Base-by-base conservation (phyloP, 2,888 invertebrate genomes). In the Bibio marci region DNA sequence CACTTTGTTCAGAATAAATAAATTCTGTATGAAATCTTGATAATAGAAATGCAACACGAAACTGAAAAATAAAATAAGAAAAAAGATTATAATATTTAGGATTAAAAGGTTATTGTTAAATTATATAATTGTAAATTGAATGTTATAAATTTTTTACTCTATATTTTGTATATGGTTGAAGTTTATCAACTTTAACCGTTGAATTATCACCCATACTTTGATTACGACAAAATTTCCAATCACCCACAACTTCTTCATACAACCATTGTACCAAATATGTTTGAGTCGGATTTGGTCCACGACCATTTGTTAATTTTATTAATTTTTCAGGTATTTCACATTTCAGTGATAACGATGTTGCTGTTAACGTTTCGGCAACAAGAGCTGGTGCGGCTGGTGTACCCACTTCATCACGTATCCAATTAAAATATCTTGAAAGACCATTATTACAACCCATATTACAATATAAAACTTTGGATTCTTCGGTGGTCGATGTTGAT, bases 161-260 rank as follows among this genome's bases (percentile, higher is more conserved):
- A 56, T 92, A 92, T 55, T 82, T 85, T 1, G 88, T 83, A 55
- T 85, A 91, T 0, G 92, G 90, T 47, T 80, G 75, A 36, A 92
- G 65, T 47, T 80, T 75, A 46, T 80, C 76, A 8, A 91, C 76
- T 19, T 72, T 69, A 48, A 80, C 80, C 30, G 74, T 56, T 17
- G 70, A 70, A 48, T 70, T 60, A 48, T 73, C 69, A 2, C 71
- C 70, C 69, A 79, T 77, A 36, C 73, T 74, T 49, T 75, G 73
- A 53, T 80, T 79, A 35, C 76, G 67, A 55, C 80, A 85, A 56
- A 81, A 85, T 54, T 82, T 80, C 91, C 91, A 91, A 17, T 74
- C 70, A 37, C 72, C 73, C 4, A 73, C 71, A 31, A 72, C 57
- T 47, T 75, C 75, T 47, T 76, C 77, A 53, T 77, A 80, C 37